phyloP scores from a whole-genome alignment of 2,113 vertebrate species.

The Phocoena phocoena region DNA sequence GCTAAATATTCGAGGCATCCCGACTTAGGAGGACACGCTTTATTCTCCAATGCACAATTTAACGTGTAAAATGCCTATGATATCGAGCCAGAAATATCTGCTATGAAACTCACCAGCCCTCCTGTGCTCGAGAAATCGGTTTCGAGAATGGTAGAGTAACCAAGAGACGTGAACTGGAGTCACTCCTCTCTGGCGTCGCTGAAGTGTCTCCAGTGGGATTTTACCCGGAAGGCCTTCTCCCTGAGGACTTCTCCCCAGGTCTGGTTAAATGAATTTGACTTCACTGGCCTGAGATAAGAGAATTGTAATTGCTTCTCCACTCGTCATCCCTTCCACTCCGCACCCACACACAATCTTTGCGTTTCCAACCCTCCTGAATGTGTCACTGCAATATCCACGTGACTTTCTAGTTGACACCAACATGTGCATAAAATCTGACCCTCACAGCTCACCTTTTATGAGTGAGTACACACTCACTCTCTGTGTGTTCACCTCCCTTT shows the following conservation, averaged over 20 bases:
- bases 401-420: conserved; percentile 42
- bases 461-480: background rate
- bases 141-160: conserved; percentile 7
- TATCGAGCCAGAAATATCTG: conserved; percentile 52
- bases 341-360: background rate
- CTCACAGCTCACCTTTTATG: background rate
- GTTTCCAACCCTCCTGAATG: background rate
- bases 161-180: background rate
- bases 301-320: conserved; percentile 52
- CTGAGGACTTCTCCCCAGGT: conserved; percentile 44
- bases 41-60: conserved; percentile 53
- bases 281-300: conserved; percentile 25
- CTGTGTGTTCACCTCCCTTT: background rate
- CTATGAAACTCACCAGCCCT: conserved; percentile 46
- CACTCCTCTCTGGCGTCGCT: conserved; percentile 47
- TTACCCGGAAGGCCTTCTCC: conserved; percentile 53
- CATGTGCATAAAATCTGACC: background rate
- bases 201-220: conserved; percentile 52
- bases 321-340: background rate
- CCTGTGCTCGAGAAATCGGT: conserved; percentile 44
- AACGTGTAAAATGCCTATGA: conserved; percentile 60
- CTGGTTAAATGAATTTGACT: conserved; percentile 74
- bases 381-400: background rate
- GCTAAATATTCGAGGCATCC: conserved; percentile 70
- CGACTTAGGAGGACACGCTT: conserved; percentile 45